Conservation (phyloP, 1,140 invertebrate species). For the Cyclina sinensis region DNA sequence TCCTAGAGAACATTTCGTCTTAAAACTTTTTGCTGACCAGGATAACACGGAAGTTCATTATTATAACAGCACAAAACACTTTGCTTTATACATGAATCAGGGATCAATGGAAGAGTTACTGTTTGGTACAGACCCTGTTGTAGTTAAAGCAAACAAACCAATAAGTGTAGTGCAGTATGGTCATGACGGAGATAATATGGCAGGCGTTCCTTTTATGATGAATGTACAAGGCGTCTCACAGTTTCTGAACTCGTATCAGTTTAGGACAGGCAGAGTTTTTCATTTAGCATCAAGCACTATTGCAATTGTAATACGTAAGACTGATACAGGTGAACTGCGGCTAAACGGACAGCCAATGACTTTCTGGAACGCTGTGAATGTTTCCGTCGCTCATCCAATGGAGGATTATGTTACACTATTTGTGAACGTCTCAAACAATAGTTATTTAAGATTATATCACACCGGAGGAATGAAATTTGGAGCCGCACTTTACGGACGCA, state of each 20-base stretch:
- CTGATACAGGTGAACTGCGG: neutral
- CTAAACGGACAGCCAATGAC: neutral
- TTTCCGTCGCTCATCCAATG: neutral
- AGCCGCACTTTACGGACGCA: neutral
- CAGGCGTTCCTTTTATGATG: neutral
- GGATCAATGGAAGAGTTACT: neutral
- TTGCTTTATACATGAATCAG: neutral
- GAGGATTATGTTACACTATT: neutral
- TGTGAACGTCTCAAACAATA: neutral
- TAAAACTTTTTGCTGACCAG: neutral
- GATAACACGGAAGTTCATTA: neutral
- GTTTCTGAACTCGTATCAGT: neutral
- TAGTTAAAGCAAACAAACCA: neutral
- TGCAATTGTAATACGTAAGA: neutral
- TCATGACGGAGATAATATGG: neutral
- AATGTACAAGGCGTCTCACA: neutral
- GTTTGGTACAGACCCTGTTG: neutral
- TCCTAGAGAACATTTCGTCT: neutral
- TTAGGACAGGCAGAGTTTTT: neutral
- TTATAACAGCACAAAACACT: neutral
- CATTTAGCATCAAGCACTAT: neutral
- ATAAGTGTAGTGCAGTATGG: slow-evolving; percentile 23
- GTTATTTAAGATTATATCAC: neutral
- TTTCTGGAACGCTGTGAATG: neutral
- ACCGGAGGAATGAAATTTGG: neutral